Evolutionary conservation across 2,888 invertebrate species (phyloP).

Genomic region (Ectobius pallidus): DNA sequence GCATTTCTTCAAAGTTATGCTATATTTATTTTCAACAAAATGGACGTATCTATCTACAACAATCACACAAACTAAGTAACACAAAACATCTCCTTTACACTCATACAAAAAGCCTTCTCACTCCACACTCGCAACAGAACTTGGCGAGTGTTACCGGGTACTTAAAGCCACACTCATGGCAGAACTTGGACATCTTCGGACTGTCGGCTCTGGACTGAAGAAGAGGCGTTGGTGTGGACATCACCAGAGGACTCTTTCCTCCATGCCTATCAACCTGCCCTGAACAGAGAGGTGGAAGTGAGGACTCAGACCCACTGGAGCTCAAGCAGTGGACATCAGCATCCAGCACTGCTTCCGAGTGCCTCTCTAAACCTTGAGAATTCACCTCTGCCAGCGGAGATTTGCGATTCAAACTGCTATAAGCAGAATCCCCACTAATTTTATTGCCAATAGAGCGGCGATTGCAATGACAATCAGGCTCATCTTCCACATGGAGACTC

Average conservation of each 20-base stretch:
- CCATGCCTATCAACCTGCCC: conserved; percentile 23
- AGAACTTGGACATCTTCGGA: conserved; percentile 75
- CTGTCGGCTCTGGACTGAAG: background rate
- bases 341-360: background rate
- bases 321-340: background rate
- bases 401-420: conserved; percentile 59
- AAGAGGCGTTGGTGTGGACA: conserved; percentile 49
- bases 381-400: conserved; percentile 33
- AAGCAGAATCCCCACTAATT: conserved; percentile 74
- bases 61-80: too few species aligned
- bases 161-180: conserved; percentile 89
- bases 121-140: conserved; percentile 94
- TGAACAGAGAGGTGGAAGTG: conserved; percentile 52
- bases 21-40: too few species aligned
- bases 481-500: background rate
- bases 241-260: conserved; percentile 15
- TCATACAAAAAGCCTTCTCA: conserved; percentile 64
- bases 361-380: conserved; percentile 2
- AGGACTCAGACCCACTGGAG: conserved; percentile 61
- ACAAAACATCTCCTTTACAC: background rate
- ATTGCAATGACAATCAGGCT: background rate
- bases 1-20: too few species aligned
- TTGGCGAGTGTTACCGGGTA: conserved; percentile 84
- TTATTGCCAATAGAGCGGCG: conserved; percentile 49
- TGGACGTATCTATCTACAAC: too few species aligned